These are phyloP conservation scores for Sprattus sprattus DNA, from an alignment of 2,113 vertebrate genomes.

Conservation along the genomic window DNA sequence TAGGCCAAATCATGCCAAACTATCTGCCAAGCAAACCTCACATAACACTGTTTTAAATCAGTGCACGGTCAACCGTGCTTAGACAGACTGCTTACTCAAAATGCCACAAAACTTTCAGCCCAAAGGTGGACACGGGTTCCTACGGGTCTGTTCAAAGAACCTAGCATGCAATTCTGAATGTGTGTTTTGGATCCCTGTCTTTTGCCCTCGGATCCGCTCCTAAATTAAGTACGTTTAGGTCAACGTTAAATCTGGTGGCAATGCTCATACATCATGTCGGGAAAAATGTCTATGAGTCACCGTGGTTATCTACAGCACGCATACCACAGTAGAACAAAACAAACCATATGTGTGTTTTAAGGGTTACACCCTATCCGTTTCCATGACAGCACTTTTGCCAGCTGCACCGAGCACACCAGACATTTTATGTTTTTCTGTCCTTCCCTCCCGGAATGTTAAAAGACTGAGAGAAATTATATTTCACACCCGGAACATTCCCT, in stretches of 20 bases:
- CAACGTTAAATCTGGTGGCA: neutral
- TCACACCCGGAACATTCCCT: neutral
- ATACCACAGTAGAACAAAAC: conserved; percentile 21
- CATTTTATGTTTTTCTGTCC: neutral
- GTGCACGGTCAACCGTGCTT: neutral
- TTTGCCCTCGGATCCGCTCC: neutral
- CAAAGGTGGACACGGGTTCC: neutral
- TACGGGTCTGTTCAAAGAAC: neutral
- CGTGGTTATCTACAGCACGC: conserved; percentile 7
- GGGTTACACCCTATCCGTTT: conserved; percentile 4
- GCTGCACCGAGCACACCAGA: conserved; percentile 2
- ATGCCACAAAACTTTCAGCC: neutral
- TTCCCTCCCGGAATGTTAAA: neutral
- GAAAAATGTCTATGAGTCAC: neutral
- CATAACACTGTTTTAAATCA: neutral
- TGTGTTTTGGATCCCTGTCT: neutral
- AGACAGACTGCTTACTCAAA: neutral
- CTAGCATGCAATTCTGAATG: neutral
- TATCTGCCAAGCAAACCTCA: neutral
- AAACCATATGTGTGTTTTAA: conserved; percentile 17
- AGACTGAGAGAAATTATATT: neutral
- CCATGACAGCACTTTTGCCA: conserved; percentile 13
- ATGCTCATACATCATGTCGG: neutral
- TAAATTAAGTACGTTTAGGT: neutral
- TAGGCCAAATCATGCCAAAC: neutral